These are phyloP conservation scores for Ophion costatus DNA, from an alignment of 2,888 invertebrate genomes.

Conservation along the genomic window DNA sequence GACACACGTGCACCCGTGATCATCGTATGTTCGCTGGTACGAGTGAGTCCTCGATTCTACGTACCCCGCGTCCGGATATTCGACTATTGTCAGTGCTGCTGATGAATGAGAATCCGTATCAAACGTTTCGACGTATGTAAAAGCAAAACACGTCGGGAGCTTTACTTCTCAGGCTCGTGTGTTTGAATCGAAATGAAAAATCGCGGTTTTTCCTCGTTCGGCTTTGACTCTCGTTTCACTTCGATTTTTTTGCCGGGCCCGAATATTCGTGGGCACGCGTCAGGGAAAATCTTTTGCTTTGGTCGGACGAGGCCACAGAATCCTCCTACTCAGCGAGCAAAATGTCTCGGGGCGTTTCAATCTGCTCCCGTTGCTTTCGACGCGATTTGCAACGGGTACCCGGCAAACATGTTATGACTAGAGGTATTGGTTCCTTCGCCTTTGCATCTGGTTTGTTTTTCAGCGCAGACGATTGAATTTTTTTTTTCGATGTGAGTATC, in stretches of 20 bases:
- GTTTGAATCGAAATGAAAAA: conserved; percentile 12
- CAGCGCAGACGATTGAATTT: neutral
- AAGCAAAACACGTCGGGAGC: neutral
- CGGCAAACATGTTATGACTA: neutral
- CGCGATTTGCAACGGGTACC: neutral
- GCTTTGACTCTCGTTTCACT: neutral
- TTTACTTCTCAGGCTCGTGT: no score
- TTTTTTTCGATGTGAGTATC: neutral
- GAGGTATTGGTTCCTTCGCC: neutral
- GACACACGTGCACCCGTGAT: neutral
- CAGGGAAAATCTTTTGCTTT: conserved; percentile 34
- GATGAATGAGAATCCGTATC: conserved; percentile 32
- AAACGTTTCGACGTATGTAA: conserved; percentile 5
- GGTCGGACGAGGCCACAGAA: neutral
- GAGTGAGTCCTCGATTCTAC: no score
- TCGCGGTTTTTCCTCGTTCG: neutral
- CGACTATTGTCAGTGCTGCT: conserved; percentile 6
- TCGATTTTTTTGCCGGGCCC: conserved; percentile 3
- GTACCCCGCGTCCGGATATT: neutral
- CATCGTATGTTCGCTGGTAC: neutral
- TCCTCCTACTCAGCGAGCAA: neutral
- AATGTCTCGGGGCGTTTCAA: neutral
- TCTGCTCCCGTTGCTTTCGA: neutral
- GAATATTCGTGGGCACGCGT: neutral
- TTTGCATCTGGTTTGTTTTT: neutral